A percentile compares a stretch with the other conserved stretches of the same genome.
These are phyloP conservation scores for Trichonephila inaurata DNA, from an alignment of 1,140 invertebrate species.

Conservation along the genomic window DNA sequence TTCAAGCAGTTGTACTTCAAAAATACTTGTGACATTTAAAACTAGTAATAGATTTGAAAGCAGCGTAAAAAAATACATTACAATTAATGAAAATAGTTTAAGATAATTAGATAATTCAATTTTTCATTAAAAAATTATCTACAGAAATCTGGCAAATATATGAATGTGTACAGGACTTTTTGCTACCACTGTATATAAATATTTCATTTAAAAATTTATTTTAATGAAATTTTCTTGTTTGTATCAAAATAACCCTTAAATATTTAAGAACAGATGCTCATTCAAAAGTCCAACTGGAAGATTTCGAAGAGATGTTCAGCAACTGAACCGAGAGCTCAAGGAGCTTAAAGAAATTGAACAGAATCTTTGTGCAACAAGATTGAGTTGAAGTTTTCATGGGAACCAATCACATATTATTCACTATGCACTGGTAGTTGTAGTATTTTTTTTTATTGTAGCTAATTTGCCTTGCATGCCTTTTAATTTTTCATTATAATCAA, in stretches of 20 bases:
- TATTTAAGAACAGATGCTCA: constrained; percentile 33
- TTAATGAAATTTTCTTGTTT: neutral
- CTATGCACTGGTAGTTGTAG: neutral
- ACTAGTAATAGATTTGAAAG: too few relatives aligned
- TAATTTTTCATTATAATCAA: neutral
- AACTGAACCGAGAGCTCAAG: constrained; percentile 47
- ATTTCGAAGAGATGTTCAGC: constrained; percentile 69
- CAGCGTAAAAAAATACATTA: too few relatives aligned
- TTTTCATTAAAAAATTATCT: too few relatives aligned
- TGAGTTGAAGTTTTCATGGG: neutral
- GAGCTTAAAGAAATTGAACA: constrained; percentile 53
- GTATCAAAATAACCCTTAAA: neutral
- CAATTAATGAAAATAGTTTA: too few relatives aligned
- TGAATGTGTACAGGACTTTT: too few relatives aligned
- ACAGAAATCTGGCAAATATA: too few relatives aligned
- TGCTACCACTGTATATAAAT: neutral
- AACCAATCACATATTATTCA: too few relatives aligned
- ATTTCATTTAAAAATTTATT: neutral
- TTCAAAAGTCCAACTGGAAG: constrained; percentile 71
- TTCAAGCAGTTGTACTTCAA: too few relatives aligned
- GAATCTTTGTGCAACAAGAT: neutral
- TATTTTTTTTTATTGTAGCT: neutral
- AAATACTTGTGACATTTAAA: too few relatives aligned
- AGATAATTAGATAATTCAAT: too few relatives aligned
- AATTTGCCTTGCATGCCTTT: neutral